phyloP scores from a whole-genome alignment of 1,140 invertebrate genomes.

The Drosophila athabasca region DNA sequence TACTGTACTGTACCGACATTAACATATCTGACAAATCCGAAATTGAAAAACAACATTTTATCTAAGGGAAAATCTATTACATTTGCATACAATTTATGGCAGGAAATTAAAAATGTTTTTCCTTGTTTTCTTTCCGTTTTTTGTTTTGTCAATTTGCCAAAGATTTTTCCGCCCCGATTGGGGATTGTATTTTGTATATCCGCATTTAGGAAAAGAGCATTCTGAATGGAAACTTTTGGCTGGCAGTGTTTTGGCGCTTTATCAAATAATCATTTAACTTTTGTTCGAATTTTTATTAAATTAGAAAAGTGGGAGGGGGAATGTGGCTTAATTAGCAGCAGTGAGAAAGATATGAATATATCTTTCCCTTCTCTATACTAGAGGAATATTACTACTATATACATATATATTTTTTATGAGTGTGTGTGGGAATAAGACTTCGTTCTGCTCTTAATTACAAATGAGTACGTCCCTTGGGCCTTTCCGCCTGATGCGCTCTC shows the following conservation, averaged over 20 bases:
- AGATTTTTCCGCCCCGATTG: constrained; percentile 58
- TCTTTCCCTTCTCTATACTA: constrained; percentile 4
- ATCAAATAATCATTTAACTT: constrained; percentile 51
- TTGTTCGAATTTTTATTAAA: constrained; percentile 28
- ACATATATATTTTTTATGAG: neutral
- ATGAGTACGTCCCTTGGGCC: constrained; percentile 57
- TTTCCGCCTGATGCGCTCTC: constrained; percentile 69
- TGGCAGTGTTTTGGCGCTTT: constrained; percentile 35
- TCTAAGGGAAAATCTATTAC: constrained; percentile 48
- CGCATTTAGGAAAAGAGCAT: constrained; percentile 37
- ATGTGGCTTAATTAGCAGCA: constrained; percentile 40
- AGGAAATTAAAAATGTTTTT: constrained; percentile 80
- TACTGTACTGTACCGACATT: constrained; percentile 4
- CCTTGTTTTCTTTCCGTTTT: constrained; percentile 13
- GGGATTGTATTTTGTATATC: constrained; percentile 46
- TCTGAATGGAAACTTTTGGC: constrained; percentile 19
- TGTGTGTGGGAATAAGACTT: constrained; percentile 28
- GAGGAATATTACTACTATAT: neutral
- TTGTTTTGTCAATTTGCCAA: constrained; percentile 79
- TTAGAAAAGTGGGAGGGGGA: constrained; percentile 20
- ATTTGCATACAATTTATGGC: constrained; percentile 75
- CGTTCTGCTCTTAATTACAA: constrained; percentile 70
- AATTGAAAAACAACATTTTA: constrained; percentile 51
- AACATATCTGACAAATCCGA: constrained; percentile 41
- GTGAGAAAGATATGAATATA: neutral